Conservation (phyloP, 2,888 invertebrate genomes). For the Lutraria lutraria region DNA sequence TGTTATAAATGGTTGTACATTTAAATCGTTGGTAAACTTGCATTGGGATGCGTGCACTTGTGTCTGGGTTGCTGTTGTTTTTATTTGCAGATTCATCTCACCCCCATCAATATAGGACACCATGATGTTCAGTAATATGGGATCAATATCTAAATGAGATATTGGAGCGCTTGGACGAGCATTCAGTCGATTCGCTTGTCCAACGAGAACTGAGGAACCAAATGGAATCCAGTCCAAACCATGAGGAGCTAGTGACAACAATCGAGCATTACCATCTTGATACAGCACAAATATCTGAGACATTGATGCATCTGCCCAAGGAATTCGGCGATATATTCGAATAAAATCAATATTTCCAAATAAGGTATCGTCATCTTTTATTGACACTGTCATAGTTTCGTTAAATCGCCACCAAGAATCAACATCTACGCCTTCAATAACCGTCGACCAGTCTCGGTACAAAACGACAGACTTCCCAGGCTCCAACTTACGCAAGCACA, state of each 20-base stretch:
- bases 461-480: constrained; percentile 57
- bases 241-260: constrained; percentile 64
- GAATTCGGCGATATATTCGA: constrained; percentile 58
- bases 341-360: constrained; percentile 64
- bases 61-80: constrained; percentile 46
- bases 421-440: constrained; percentile 73
- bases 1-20: constrained; percentile 70
- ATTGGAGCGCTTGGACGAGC: constrained; percentile 65
- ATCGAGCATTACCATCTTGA: constrained; percentile 69
- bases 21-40: constrained; percentile 12
- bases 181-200: constrained; percentile 55
- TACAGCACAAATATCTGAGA: constrained; percentile 72
- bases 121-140: constrained; percentile 40
- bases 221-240: constrained; percentile 74
- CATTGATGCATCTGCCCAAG: constrained; percentile 66
- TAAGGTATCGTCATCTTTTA: constrained; percentile 54
- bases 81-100: constrained; percentile 38
- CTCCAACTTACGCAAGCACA: constrained; percentile 65
- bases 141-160: constrained; percentile 49
- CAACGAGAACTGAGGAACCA: constrained; percentile 73
- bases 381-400: constrained; percentile 62
- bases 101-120: constrained; percentile 40
- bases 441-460: constrained; percentile 62
- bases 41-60: constrained; percentile 34
- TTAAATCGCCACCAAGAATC: constrained; percentile 76